phyloP scores from a whole-genome alignment of 2,888 invertebrate genomes.

The Nephrotoma flavescens region DNA sequence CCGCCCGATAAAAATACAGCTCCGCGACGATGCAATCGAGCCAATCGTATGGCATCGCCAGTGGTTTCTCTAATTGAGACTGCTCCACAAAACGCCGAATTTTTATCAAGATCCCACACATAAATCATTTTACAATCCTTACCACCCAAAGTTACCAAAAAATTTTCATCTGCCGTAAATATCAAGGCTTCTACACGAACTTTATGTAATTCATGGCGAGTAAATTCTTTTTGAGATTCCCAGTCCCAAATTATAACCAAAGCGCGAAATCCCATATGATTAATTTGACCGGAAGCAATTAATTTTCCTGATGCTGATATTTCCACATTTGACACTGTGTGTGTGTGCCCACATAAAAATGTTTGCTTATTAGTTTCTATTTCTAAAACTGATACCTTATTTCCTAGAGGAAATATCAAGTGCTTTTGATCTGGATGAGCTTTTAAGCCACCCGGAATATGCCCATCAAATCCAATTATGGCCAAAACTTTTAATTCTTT shows the following conservation, averaged over 20 bases:
- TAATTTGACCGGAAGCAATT: slow-evolving; percentile 80
- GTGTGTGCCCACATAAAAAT: slow-evolving; percentile 67
- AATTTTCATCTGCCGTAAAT: slow-evolving; percentile 68
- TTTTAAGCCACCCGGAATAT: slow-evolving; percentile 41
- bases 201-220: slow-evolving; percentile 71
- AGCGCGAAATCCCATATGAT: slow-evolving; percentile 81
- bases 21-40: slow-evolving; percentile 38
- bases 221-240: slow-evolving; percentile 41
- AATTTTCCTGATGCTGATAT: slow-evolving; percentile 62
- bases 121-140: slow-evolving; percentile 80
- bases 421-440: slow-evolving; percentile 58
- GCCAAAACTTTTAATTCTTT: slow-evolving; percentile 48
- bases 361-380: slow-evolving; percentile 53
- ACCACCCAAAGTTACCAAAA: slow-evolving; percentile 74
- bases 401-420: slow-evolving; percentile 63
- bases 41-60: slow-evolving; percentile 49
- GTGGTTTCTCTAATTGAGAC: slow-evolving; percentile 49
- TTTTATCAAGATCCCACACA: slow-evolving; percentile 61
- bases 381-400: slow-evolving; percentile 57
- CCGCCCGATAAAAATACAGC: slow-evolving; percentile 61
- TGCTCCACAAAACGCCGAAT: slow-evolving; percentile 44
- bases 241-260: slow-evolving; percentile 81
- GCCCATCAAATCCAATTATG: slow-evolving; percentile 69
- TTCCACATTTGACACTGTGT: slow-evolving; percentile 61
- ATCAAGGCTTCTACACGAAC: slow-evolving; percentile 70